phyloP scores from a whole-genome alignment of 1,140 invertebrate genomes.

The Temnothorax longispinosus region DNA sequence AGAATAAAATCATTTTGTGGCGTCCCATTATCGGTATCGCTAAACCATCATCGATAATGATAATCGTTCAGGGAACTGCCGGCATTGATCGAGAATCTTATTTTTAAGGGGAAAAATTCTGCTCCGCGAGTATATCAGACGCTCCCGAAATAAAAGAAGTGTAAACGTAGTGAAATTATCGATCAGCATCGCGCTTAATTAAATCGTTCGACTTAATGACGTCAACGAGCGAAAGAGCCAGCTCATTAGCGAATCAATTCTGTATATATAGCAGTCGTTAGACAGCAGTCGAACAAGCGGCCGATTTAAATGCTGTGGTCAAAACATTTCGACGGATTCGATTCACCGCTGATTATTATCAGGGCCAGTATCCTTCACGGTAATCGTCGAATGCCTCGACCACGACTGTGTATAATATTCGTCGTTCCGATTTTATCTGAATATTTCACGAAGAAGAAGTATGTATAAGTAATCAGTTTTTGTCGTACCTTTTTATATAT shows the following conservation, averaged over 20 bases:
- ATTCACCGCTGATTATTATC: slow-evolving; percentile 27
- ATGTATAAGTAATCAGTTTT: not conserved
- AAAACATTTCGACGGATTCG: not conserved
- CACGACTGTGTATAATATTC: not conserved
- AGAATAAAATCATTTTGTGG: not conserved
- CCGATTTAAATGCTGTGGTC: not conserved
- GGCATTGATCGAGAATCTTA: slow-evolving; percentile 1
- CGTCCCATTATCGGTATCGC: not conserved
- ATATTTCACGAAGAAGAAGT: slow-evolving; percentile 10
- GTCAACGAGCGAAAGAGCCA: slow-evolving; percentile 8
- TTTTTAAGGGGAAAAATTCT: not conserved
- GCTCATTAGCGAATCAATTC: slow-evolving; percentile 31
- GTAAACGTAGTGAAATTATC: not conserved
- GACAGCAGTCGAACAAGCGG: not conserved
- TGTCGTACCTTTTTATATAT: not conserved
- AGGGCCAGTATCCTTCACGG: not conserved
- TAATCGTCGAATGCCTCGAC: not conserved
- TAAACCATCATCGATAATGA: slow-evolving; percentile 16
- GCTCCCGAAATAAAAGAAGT: not conserved
- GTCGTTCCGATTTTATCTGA: slow-evolving; percentile 25
- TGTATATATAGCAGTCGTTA: not conserved
- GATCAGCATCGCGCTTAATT: slow-evolving; percentile 48
- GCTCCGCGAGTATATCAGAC: not conserved
- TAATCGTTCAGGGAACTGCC: not conserved
- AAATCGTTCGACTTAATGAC: slow-evolving; percentile 36